Evolutionary conservation across 30 jellyfish, hydroid and myxozoan species (phyloP).

Genomic region (Aurelia sp.): DNA sequence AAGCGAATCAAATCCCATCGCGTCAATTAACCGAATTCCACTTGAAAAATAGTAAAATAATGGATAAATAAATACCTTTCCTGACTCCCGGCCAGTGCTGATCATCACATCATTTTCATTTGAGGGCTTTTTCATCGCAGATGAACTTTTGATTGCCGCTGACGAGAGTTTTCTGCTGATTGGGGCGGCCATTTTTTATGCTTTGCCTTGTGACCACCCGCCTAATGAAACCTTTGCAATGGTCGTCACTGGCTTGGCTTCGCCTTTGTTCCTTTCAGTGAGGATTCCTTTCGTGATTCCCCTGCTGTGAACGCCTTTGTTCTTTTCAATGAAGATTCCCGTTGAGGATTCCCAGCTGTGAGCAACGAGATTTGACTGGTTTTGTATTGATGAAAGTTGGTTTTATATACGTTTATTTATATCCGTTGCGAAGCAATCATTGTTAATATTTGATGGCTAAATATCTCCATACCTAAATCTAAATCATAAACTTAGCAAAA

Average conservation of each 20-base stretch:
- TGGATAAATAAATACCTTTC: slow-evolving; percentile 1
- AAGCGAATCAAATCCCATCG: slow-evolving; percentile 25
- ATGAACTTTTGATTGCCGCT: slow-evolving; percentile 50
- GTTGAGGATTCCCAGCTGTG: too few species aligned
- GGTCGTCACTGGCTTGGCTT: slow-evolving; percentile 53
- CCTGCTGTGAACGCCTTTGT: slow-evolving; percentile 9
- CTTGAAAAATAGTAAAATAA: neutral
- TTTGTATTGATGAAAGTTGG: too few species aligned
- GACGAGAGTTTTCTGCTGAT: slow-evolving; percentile 74
- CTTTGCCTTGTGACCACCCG: slow-evolving; percentile 39
- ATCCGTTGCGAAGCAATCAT: too few species aligned
- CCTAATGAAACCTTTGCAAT: slow-evolving; percentile 60
- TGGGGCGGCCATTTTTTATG: slow-evolving; percentile 86
- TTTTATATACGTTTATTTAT: too few species aligned
- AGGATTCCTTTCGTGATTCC: slow-evolving; percentile 45
- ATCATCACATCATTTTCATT: slow-evolving; percentile 50
- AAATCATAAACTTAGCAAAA: too few species aligned
- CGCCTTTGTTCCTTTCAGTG: slow-evolving; percentile 36
- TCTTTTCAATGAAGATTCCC: slow-evolving; percentile 68
- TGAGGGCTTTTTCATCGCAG: slow-evolving; percentile 77
- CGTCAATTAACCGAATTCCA: slow-evolving; percentile 1
- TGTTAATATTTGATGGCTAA: too few species aligned
- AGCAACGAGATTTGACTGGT: too few species aligned
- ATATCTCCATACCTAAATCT: too few species aligned
- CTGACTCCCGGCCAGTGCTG: slow-evolving; percentile 20